phyloP scores from a whole-genome alignment of 2,113 vertebrate genomes.

The Tenrec ecaudatus region DNA sequence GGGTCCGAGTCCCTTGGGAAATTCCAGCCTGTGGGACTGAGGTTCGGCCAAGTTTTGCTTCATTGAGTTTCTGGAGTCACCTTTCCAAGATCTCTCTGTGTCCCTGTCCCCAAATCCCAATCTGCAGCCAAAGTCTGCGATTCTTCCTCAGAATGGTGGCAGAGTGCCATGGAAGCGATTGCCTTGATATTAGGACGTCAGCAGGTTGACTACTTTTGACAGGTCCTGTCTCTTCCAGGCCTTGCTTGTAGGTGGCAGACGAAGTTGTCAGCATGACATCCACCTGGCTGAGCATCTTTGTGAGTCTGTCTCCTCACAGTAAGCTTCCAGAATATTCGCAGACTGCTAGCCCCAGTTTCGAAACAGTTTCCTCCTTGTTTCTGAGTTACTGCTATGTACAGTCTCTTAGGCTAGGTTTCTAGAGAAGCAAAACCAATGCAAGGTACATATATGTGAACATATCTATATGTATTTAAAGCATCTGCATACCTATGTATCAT shows the following conservation, averaged over 20 bases:
- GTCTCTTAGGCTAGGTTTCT: too few relatives aligned
- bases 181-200: not conserved
- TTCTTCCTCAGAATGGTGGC: not conserved
- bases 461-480: too few relatives aligned
- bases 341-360: too few relatives aligned
- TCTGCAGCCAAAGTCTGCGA: not conserved
- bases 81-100: not conserved
- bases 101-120: not conserved
- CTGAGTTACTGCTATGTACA: too few relatives aligned
- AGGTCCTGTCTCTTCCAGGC: not conserved
- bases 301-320: too few relatives aligned
- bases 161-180: not conserved
- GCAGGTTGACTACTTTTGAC: not conserved
- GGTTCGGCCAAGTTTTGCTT: not conserved
- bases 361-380: too few relatives aligned
- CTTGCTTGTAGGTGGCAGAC: not conserved
- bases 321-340: too few relatives aligned
- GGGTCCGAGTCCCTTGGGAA: not conserved
- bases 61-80: not conserved
- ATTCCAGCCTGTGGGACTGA: not conserved
- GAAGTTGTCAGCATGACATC: too few relatives aligned
- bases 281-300: too few relatives aligned
- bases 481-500: too few relatives aligned
- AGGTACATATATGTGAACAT: too few relatives aligned
- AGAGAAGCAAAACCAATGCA: too few relatives aligned